Conservation (phyloP, 2,888 invertebrate genomes). For the Argyra leucocephala region DNA sequence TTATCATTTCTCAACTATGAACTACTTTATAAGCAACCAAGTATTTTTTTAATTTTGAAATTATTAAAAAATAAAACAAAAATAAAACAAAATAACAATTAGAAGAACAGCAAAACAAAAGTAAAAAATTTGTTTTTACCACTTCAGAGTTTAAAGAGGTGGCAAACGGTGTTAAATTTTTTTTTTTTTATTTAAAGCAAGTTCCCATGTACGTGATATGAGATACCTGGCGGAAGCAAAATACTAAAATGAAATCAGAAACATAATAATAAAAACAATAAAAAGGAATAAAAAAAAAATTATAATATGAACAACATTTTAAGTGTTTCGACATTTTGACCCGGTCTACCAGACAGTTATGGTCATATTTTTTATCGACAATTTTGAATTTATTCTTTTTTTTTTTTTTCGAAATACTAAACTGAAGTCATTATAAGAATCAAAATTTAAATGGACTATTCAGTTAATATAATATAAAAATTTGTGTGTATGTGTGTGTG, state of each 20-base stretch:
- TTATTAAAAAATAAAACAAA: no score
- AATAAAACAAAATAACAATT: no score
- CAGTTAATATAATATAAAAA: not conserved
- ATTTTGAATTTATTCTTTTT: not conserved
- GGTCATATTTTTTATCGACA: not conserved
- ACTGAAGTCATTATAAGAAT: not conserved
- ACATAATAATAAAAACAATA: no score
- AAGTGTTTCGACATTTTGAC: conserved; percentile 4
- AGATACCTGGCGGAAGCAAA: conserved; percentile 1
- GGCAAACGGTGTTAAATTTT: not conserved
- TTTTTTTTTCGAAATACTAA: not conserved
- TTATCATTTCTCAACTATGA: no score
- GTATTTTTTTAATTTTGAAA: no score
- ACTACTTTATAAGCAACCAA: no score
- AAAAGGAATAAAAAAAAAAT: not conserved
- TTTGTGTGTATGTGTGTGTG: no score
- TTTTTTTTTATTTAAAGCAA: not conserved
- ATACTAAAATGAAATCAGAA: not conserved
- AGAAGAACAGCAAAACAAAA: no score
- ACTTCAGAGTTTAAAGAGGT: not conserved
- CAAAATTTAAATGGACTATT: not conserved
- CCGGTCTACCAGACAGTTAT: conserved; percentile 1
- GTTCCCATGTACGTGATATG: conserved; percentile 6
- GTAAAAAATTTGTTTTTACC: not conserved
- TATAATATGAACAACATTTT: not conserved